Conservation (phyloP, 2,113 vertebrate species). For the Chloroceryle aenea region DNA sequence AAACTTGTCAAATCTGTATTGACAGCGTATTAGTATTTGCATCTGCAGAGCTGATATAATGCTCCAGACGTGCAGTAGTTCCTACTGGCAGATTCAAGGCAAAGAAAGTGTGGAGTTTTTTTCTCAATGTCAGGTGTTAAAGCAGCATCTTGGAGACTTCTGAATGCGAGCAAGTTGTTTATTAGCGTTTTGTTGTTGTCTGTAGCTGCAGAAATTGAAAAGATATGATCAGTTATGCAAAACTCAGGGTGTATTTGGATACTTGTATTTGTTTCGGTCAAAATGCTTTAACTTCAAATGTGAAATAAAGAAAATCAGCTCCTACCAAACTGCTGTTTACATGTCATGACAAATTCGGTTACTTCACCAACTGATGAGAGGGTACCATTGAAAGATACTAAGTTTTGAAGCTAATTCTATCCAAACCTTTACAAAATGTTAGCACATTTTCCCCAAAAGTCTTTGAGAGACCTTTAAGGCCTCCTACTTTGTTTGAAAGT, state of each 20-base stretch:
- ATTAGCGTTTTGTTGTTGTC: background rate
- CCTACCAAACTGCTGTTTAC: background rate
- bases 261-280: conserved; percentile 7
- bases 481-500: background rate
- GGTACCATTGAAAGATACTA: conserved; percentile 10
- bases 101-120: background rate
- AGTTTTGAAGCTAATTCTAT: background rate
- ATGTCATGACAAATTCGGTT: background rate
- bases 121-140: background rate
- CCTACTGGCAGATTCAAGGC: background rate
- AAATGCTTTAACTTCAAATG: conserved; percentile 21
- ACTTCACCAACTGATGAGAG: background rate
- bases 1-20: background rate
- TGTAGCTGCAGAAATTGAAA: background rate
- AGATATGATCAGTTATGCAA: background rate
- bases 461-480: background rate
- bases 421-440: background rate
- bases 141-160: background rate
- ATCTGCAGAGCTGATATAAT: background rate
- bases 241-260: background rate
- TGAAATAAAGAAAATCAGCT: background rate
- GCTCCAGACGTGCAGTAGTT: background rate
- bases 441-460: background rate
- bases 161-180: background rate
- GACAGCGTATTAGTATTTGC: background rate